Base-by-base conservation (phyloP, 2,113 vertebrate genomes). In the Mesoclemmys tuberculata region DNA sequence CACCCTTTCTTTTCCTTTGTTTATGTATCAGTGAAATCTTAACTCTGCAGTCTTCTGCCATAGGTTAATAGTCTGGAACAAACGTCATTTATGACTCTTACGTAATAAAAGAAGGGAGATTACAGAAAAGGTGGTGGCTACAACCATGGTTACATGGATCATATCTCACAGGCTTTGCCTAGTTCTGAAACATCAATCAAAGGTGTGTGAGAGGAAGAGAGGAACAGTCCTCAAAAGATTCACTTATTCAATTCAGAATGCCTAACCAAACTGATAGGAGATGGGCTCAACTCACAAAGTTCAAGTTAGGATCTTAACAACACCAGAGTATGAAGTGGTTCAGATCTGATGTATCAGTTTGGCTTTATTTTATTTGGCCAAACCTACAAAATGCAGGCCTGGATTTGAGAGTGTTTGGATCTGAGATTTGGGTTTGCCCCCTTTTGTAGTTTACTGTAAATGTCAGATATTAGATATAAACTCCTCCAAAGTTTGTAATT, bases 31-130 rank as follows among this genome's bases (percentile, higher is more conserved):
- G 94, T 96, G 96, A 98, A 98, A 98, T 98, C 97, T 98, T 98
- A 98, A 97, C 97, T 98, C 96, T 95, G 94, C 95, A 93, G 96
- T 98, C 95, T 97, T 96, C 97, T 97, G 95, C 98, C 97, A 97
- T 97, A 98, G 98, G 97, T 97, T 98, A 98, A 98, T 98, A 98
- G 97, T 96, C 97, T 98, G 96, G 97, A 98, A 98, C 98, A 98
- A 98, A 98, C 98, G 97, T 98, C 96, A 97, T 97, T 97, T 97
- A 97, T 97, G 93, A 94, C 88, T 95, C 93, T 96, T 96, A 96
- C 85, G 93, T 75, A 96, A 96, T 90, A 96, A 97, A 95, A 97
- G 94, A 0, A 51, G 82, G 49, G 81, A 92, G 88, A 95, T 94
- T 94, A 84, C 52, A 95, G 85, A 95, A 95, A 91, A 96, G 87